phyloP scores from a whole-genome alignment of 1,140 invertebrate species.

The Cepaea nemoralis region DNA sequence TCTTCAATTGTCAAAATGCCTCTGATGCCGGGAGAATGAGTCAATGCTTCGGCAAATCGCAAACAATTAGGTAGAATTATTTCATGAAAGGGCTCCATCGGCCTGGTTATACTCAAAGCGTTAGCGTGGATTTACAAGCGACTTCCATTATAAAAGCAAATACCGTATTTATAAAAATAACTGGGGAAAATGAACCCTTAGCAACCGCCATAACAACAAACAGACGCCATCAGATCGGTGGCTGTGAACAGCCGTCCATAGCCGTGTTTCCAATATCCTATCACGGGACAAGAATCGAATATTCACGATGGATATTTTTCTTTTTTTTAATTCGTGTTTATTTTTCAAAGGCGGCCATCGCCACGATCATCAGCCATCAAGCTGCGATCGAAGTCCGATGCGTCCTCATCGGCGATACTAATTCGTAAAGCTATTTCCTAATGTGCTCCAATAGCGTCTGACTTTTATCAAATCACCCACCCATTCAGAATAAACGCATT shows the following conservation, averaged over 20 bases:
- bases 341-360: constrained; percentile 9
- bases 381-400: constrained; percentile 6
- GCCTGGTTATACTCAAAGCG: not conserved
- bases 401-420: constrained; percentile 21
- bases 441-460: constrained; percentile 18
- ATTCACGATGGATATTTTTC: not conserved
- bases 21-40: not conserved
- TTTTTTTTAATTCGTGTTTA: constrained; percentile 5
- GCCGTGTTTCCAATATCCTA: not conserved
- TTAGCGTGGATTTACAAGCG: not conserved
- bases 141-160: constrained; percentile 15
- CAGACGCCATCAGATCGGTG: not conserved
- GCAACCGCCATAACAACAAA: not conserved
- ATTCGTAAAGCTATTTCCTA: constrained; percentile 41
- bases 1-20: not conserved
- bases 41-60: constrained; percentile 4
- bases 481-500: constrained; percentile 32
- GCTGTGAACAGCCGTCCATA: not conserved
- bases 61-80: constrained; percentile 7
- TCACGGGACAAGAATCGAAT: not conserved
- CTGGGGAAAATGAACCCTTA: not conserved
- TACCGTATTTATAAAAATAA: not conserved
- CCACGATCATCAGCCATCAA: not conserved
- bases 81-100: not conserved
- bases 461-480: constrained; percentile 33